A percentile compares a stretch with the other conserved stretches of the same genome.
Conservation (phyloP, 1,140 invertebrate species). For the Globodera ellingtonae region DNA sequence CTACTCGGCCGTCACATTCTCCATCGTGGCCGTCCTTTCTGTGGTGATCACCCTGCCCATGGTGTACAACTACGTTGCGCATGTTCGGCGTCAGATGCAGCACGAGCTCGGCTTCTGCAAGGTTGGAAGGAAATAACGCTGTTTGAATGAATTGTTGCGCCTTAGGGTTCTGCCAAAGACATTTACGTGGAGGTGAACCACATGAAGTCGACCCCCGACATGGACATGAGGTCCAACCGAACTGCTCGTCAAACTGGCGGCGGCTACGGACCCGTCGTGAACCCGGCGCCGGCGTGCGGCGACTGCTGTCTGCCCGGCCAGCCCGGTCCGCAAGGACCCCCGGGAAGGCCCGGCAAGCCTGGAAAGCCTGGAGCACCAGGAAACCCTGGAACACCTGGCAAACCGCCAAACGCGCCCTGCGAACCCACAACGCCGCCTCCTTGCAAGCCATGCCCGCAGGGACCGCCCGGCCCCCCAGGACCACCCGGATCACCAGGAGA, state of each 20-base stretch:
- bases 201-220: conserved; percentile 51
- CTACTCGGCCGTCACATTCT: conserved; percentile 56
- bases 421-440: conserved; percentile 49
- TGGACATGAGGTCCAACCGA: conserved; percentile 33
- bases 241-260: conserved; percentile 53
- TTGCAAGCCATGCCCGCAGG: conserved; percentile 54
- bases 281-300: conserved; percentile 48
- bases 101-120: conserved; percentile 57
- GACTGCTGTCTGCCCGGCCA: conserved; percentile 56
- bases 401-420: conserved; percentile 44
- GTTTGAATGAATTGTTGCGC: not conserved
- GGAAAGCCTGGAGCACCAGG: conserved; percentile 51
- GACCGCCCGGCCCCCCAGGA: conserved; percentile 44
- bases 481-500: conserved; percentile 47
- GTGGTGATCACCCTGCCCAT: conserved; percentile 54
- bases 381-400: conserved; percentile 45
- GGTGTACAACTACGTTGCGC: conserved; percentile 58
- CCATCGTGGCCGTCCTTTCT: conserved; percentile 53
- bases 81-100: conserved; percentile 56
- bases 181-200: conserved; percentile 58
- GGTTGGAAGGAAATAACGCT: conserved; percentile 16
- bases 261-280: conserved; percentile 52
- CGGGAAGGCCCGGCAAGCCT: conserved; percentile 44
- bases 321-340: conserved; percentile 48
- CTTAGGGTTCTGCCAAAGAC: conserved; percentile 56